phyloP scores from a whole-genome alignment of 1,140 invertebrate genomes.

The Triops longicaudatus region DNA sequence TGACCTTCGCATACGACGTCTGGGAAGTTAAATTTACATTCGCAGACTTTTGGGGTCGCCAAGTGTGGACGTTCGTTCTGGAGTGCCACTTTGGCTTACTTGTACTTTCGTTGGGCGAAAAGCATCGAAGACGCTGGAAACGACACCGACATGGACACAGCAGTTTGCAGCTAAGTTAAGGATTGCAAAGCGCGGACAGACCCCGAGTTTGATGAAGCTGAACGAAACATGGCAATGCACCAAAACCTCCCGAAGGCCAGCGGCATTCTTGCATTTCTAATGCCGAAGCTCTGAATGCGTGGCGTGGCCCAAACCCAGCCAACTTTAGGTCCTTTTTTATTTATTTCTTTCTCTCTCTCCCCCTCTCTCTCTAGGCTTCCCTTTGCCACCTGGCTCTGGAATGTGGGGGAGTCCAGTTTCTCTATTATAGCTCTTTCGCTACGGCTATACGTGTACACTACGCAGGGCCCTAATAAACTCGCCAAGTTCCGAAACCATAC shows the following conservation, averaged over 20 bases:
- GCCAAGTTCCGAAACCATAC: not conserved
- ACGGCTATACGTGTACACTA: not conserved
- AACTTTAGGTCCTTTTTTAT: not conserved
- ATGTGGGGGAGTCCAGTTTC: constrained; percentile 14
- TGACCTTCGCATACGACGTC: not conserved
- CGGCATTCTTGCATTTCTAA: constrained; percentile 15
- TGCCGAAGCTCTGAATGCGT: constrained; percentile 13
- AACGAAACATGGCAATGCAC: constrained; percentile 10
- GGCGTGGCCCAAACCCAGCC: constrained; percentile 9
- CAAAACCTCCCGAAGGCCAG: constrained; percentile 13
- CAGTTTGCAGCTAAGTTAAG: not conserved
- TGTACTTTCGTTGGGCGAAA: not conserved
- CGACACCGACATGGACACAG: not conserved
- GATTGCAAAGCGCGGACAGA: not conserved
- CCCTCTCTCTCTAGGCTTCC: not conserved
- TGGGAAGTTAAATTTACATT: too few relatives aligned
- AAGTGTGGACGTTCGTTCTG: not conserved
- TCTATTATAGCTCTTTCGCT: constrained; percentile 8
- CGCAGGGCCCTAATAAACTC: not conserved
- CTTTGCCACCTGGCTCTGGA: constrained; percentile 10
- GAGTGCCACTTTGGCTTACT: not conserved
- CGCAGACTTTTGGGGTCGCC: not conserved
- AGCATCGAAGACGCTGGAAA: not conserved
- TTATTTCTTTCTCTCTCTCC: too few relatives aligned
- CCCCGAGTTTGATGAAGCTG: not conserved